Conservation (phyloP, 2,113 vertebrate species). For the Syngnathus typhle region DNA sequence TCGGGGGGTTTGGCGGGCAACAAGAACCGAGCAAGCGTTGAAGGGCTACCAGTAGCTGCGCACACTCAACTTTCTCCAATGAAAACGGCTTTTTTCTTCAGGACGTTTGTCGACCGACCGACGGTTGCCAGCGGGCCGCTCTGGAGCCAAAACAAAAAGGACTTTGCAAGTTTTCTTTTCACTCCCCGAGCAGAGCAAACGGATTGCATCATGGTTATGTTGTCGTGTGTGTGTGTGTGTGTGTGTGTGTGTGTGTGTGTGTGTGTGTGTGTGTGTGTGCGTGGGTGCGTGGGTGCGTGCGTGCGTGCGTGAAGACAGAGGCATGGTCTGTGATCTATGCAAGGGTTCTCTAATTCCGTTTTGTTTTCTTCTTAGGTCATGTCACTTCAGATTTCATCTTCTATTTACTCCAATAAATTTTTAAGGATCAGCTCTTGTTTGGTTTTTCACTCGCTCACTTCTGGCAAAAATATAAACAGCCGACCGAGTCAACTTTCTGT, state of each 20-base stretch:
- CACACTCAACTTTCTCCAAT: slow-evolving; percentile 42
- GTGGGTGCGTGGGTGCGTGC: too few species aligned
- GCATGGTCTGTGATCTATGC: slow-evolving; percentile 96
- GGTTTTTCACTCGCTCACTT: background rate
- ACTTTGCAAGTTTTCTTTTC: slow-evolving; percentile 52
- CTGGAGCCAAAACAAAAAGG: background rate
- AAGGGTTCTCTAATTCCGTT: slow-evolving; percentile 71
- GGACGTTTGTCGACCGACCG: slow-evolving; percentile 18
- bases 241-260: slow-evolving; percentile 37
- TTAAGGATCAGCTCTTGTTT: slow-evolving; percentile 81
- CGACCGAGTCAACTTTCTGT: too few species aligned
- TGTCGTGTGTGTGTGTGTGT: slow-evolving; percentile 8
- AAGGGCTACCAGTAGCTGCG: slow-evolving; percentile 58
- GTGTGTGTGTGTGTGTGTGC: slow-evolving; percentile 32
- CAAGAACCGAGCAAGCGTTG: slow-evolving; percentile 45
- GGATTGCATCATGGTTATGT: slow-evolving; percentile 49
- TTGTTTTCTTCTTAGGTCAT: slow-evolving; percentile 70
- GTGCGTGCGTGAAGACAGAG: slow-evolving; percentile 72
- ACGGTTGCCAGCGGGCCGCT: background rate
- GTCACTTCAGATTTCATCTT: slow-evolving; percentile 85
- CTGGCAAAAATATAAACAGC: too few species aligned
- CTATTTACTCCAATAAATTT: slow-evolving; percentile 93
- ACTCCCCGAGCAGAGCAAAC: slow-evolving; percentile 52
- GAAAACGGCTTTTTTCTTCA: slow-evolving; percentile 27
- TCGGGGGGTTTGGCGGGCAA: slow-evolving; percentile 33